Evolutionary conservation across 64 coral and sea anemone species (phyloP), one percentile per base, ranked within the genome.

Genomic region (Dendronephthya gigantea): DNA sequence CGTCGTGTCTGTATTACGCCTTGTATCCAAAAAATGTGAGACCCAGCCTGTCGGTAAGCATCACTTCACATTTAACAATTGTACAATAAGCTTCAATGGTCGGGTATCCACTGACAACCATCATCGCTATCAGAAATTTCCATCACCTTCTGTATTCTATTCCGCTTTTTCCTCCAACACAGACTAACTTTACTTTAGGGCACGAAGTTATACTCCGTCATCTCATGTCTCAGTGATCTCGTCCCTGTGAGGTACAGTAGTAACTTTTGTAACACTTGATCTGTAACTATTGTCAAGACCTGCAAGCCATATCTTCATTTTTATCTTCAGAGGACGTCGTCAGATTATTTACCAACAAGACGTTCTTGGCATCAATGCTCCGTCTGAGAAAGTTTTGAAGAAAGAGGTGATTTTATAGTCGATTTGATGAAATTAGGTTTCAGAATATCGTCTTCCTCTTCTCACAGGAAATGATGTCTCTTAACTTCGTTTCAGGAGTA

Each of bases 1-100:
- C 93, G 88, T 98, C 95, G 1, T 98, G 95, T 55, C 83, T 98
- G 13, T 98, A 98, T 31, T 98, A 98, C 75, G 89, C 95, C 25
- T 48, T 98, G 0, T 98, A 89, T 36, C 95, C 92, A 7, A 35
- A 84, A 34, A 82, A 12, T 19, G 72, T 79, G 72, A 29, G 36
- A 2, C 30, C 72, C 29, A 36, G 32, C 36, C 0, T 79, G 4
- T 36, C 72, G 72, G 72, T 79, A 79, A 17, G 72, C 37, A 36
- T 45, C 11, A 45, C 4, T 11, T 45, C 41, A 11, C 4, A 45
- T 45, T 45, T 6, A 45, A n/a, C n/a, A n/a, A n/a, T n/a, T n/a
- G n/a, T n/a, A n/a, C n/a, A n/a, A n/a, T n/a, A n/a, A n/a, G n/a
- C n/a, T n/a, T n/a, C n/a, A n/a, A n/a, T n/a, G n/a, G n/a, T n/a